phyloP scores from a whole-genome alignment of 2,797 vertebrate species.

The Cuculus canorus region DNA sequence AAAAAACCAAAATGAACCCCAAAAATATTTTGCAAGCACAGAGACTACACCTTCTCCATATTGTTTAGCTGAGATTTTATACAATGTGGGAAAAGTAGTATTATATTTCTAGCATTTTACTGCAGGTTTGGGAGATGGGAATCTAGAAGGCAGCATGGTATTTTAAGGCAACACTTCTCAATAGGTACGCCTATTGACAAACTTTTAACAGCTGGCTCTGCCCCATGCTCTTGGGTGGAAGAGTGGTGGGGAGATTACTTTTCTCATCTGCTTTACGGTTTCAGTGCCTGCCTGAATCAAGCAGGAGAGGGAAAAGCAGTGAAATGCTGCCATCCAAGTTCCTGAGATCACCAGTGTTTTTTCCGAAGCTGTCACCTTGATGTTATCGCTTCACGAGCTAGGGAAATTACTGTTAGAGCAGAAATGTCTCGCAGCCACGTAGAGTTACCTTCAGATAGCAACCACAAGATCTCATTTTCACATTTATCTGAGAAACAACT shows the following conservation, averaged over 20 bases:
- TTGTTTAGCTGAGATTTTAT: neutral
- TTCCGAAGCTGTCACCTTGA: neutral
- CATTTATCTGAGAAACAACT: neutral
- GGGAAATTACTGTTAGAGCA: neutral
- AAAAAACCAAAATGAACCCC: neutral
- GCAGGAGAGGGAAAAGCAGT: neutral
- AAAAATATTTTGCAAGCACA: neutral
- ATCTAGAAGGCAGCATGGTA: neutral
- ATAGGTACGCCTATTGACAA: neutral
- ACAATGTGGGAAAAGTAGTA: neutral
- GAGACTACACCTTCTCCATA: neutral
- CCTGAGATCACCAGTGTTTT: neutral
- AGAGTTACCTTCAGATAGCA: neutral
- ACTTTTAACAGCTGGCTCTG: neutral
- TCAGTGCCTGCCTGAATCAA: neutral
- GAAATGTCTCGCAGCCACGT: neutral
- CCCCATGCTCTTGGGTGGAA: accelerated
- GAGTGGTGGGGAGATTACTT: neutral
- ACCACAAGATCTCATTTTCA: neutral
- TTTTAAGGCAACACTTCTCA: neutral
- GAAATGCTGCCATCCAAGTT: neutral
- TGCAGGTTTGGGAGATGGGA: neutral
- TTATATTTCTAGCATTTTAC: neutral
- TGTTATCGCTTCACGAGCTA: neutral
- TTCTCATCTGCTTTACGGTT: neutral